Evolutionary conservation across 23 tunicate species (phyloP), one percentile per base, ranked within the genome.

Genomic region (Botrylloides violaceus): DNA sequence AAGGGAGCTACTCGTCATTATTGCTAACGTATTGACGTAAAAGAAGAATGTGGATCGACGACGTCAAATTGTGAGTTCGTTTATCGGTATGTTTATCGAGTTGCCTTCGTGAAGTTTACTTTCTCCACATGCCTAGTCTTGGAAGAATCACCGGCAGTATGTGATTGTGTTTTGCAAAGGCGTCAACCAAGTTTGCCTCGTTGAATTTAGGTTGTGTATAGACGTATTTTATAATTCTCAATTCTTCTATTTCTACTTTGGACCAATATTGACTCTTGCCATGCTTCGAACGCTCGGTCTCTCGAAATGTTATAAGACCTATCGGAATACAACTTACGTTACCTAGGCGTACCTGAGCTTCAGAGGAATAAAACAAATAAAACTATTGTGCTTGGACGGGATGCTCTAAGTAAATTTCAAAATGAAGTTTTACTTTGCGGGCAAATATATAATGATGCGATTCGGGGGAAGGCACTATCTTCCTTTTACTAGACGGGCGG

Each of bases 151-250:
- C 53, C 53, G 53, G 53, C 53, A 43, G 15, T 43, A 43, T 43
- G 53, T 7, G 53, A 43, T 43, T 43, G 15, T 43, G 53, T 43
- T 43, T 9, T 43, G 15, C 53, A 43, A 43, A 43, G 53, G 53
- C 53, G 53, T 43, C 53, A 43, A 43, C 53, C 53, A 43, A 43
- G 53, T 43, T 43, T 43, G 53, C 9, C 53, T 43, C 53, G 53
- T 43, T 15, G 53, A 15, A 9, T 43, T 43, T 43, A 43, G 9
- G 53, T n/a, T n/a, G n/a, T n/a, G n/a, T n/a, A 43, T 43, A 43
- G 9, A 43, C 12, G 12, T 7, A 43, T 43, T 15, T 9, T 7
- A 9, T 9, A 43, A 43, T 43, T 43, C 15, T 43, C 9, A 7
- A 9, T 7, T 43, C 15, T 15, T 43, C 53, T 7, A 43, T 43